These are phyloP conservation scores for Chrysopilus asiliformis DNA, from an alignment of 2,888 invertebrate genomes.

Conservation along the genomic window DNA sequence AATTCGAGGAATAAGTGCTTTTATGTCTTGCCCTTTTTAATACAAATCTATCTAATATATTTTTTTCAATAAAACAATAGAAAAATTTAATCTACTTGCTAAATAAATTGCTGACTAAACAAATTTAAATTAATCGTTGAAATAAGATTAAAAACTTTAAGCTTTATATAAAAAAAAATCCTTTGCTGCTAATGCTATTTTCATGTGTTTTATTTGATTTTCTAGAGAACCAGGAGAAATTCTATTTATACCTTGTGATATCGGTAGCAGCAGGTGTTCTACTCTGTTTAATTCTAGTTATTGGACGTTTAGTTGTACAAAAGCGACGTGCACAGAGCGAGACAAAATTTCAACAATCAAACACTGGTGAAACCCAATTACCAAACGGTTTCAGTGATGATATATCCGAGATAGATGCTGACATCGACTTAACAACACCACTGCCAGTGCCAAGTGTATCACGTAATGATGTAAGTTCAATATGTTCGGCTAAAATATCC, in stretches of 20 bases:
- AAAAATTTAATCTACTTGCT: too few relatives aligned
- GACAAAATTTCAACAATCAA: slow-evolving; percentile 51
- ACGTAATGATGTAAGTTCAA: slow-evolving; percentile 29
- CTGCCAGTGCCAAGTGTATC: slow-evolving; percentile 39
- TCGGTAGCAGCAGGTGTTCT: slow-evolving; percentile 58
- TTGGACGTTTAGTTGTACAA: slow-evolving; percentile 55
- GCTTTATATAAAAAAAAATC: too few relatives aligned
- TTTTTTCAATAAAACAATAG: too few relatives aligned
- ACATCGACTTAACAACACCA: slow-evolving; percentile 52
- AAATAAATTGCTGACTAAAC: too few relatives aligned
- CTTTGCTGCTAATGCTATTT: neutral
- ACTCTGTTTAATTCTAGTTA: slow-evolving; percentile 56
- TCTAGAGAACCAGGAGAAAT: slow-evolving; percentile 39
- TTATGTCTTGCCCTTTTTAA: too few relatives aligned
- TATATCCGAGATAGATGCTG: slow-evolving; percentile 69
- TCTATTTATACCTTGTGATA: slow-evolving; percentile 72
- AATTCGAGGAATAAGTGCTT: too few relatives aligned
- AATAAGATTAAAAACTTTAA: too few relatives aligned
- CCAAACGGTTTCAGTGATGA: slow-evolving; percentile 71
- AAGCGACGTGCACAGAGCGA: slow-evolving; percentile 40
- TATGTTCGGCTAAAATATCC: neutral
- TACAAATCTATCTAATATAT: too few relatives aligned
- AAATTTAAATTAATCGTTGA: too few relatives aligned
- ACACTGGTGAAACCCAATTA: slow-evolving; percentile 59
- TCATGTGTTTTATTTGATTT: slow-evolving; percentile 5